Evolutionary conservation across 2,888 invertebrate genomes (phyloP), one percentile per base, ranked within the genome.

Genomic region (Cephus spinipes): DNA sequence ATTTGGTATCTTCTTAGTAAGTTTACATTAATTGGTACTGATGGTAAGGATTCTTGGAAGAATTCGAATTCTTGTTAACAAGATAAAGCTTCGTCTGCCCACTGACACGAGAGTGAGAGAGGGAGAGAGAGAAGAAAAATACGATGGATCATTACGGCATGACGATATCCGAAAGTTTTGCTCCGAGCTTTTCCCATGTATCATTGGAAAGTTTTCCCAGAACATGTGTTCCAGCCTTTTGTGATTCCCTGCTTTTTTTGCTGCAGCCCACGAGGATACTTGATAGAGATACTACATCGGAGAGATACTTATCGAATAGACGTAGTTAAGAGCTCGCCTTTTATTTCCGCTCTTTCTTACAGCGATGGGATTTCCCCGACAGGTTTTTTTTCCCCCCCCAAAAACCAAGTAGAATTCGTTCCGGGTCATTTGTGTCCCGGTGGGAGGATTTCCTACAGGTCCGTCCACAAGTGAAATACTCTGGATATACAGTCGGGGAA

Each of bases 131-230:
- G 84, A 83, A 81, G 81, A 81, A 78, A 82, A 82, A 83, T 85
- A 85, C 85, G 83, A 83, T 82, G 81, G 84, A 85, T 85, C 85
- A 82, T 85, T 85, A 85, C 83, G 79, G 84, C 84, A 83, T 85
- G 85, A 84, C 80, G 81, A 81, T 81, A 77, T 77, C 75, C 79
- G 55, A 55, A 55, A 55, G 55, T 55, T 55, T 77, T 79, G 76
- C 71, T 71, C 9, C 80, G 81, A 80, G 80, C 80, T 81, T 80
- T 78, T 73, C 80, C 76, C 79, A 79, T 84, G 82, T 82, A 83
- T 83, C 85, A 85, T 84, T 80, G 80, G 79, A 73, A 80, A 81
- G 78, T 85, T 84, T 80, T 82, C 83, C 84, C 83, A 81, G 85
- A 82, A 81, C 80, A 78, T 80, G 75, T 75, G 75, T 76, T 68